These are phyloP conservation scores for Diarsia brunnea DNA, from an alignment of 2,888 invertebrate genomes.

Conservation along the genomic window DNA sequence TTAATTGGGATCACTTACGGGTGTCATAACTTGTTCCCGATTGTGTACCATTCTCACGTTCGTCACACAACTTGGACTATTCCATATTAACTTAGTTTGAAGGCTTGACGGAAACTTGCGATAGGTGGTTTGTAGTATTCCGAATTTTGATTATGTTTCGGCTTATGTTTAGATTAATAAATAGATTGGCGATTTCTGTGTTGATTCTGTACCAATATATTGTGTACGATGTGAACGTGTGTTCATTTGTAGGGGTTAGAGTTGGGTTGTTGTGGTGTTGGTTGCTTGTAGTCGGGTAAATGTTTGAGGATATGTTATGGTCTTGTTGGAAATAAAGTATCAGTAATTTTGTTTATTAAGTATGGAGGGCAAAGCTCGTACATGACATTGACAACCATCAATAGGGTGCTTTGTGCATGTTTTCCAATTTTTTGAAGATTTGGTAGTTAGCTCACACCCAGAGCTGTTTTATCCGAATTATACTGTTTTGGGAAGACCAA, in stretches of 20 bases:
- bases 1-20: conserved; percentile 63
- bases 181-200: conserved; percentile 37
- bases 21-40: conserved; percentile 59
- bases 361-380: too few relatives aligned
- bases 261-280: not conserved
- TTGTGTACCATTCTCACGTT: conserved; percentile 61
- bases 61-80: conserved; percentile 41
- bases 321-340: not conserved
- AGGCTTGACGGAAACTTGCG: conserved; percentile 37
- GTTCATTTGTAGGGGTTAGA: conserved; percentile 1
- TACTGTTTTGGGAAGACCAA: too few relatives aligned
- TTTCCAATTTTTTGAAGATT: not conserved
- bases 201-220: conserved; percentile 8
- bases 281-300: not conserved
- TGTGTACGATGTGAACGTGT: conserved; percentile 9
- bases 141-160: conserved; percentile 48
- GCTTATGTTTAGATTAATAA: conserved; percentile 49
- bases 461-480: too few relatives aligned
- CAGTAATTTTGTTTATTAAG: not conserved
- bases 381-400: not conserved
- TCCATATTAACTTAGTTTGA: conserved; percentile 48
- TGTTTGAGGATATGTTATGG: not conserved
- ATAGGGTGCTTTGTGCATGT: not conserved
- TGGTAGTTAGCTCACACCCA: too few relatives aligned
- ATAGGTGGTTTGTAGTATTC: conserved; percentile 31